Base-by-base conservation (phyloP, 2,797 vertebrate species). In the Threskiornis aethiopicus region DNA sequence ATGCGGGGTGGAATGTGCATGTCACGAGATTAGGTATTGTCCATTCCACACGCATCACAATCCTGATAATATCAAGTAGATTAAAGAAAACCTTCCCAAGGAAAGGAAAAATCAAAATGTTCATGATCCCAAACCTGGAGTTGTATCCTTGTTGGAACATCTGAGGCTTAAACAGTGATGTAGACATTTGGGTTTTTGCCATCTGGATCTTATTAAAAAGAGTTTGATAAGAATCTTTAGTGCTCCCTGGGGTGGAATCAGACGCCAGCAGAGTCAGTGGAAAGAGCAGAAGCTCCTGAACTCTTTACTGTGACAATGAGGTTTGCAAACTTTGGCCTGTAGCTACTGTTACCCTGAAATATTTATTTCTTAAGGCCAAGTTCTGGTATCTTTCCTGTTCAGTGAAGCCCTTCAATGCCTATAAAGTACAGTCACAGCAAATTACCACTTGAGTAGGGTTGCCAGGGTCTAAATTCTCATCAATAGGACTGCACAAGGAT, bases 161-260 rank as follows among this genome's bases (percentile, higher is more conserved):
- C 49, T 72, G 84, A 92, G 93, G 76, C 76, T 89, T 84, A 41
- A 94, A 57, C 92, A 91, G 87, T 93, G 84, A 88, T 95, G 87
- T 94, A 96, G 92, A 92, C 93, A 94, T 93, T 84, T 97, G 94
- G 84, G 90, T 33, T 91, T 93, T 86, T 95, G 93, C 97, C 95
- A 96, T 95, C 89, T 97, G 97, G 94, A 97, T 95, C 95, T 88
- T 70, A 93, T 96, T 96, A 91, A 97, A 93, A 96, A 71, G 93
- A 92, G 89, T 76, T 93, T 97, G 96, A 97, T 97, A 97, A 94
- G 91, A 94, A 97, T 96, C 94, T 94, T 83, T 91, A 96, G 87
- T 90, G 92, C 84, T 97, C 96, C 94, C 92, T 15, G 11, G 84
- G 94, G 96, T 95, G 93, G 91, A 95, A 94, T 97, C 89, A 97